A percentile compares a stretch with the other conserved stretches of the same genome.
These are phyloP conservation scores for Melikaiella ostensackeni DNA, from an alignment of 2,888 invertebrate species.

Conservation along the genomic window DNA sequence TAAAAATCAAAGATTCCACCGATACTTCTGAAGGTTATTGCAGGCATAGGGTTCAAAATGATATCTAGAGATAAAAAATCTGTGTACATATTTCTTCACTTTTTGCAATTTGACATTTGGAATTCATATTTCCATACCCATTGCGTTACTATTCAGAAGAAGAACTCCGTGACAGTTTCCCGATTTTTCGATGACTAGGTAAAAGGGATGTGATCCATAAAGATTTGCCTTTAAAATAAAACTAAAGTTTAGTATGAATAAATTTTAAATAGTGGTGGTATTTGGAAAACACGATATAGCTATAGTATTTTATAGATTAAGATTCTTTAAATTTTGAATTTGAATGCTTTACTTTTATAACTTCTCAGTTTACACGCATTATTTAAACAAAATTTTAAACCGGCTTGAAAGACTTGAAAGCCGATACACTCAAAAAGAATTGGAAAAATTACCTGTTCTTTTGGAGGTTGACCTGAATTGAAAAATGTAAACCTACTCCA, in stretches of 20 bases:
- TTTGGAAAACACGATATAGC: no score
- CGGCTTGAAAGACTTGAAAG: no score
- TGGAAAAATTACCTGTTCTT: conserved; percentile 69
- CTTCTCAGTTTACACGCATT: no score
- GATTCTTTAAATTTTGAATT: no score
- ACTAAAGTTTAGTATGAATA: not conserved
- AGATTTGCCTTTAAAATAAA: conserved; percentile 81
- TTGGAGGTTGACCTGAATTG: conserved; percentile 84
- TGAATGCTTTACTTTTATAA: no score
- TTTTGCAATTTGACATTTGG: no score
- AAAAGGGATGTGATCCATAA: conserved; percentile 93
- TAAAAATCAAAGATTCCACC: conserved; percentile 91
- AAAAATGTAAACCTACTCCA: conserved; percentile 86
- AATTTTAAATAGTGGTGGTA: not conserved
- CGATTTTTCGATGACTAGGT: conserved; percentile 84
- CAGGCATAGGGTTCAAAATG: conserved; percentile 88
- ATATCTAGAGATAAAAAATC: no score
- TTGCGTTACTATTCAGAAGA: conserved; percentile 90
- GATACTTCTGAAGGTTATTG: conserved; percentile 88
- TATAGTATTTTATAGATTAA: no score
- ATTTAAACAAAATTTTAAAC: no score
- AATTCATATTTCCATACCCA: conserved; percentile 81
- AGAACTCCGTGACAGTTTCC: conserved; percentile 88
- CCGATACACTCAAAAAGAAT: no score
- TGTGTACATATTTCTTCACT: no score